phyloP scores from a whole-genome alignment of 2,888 invertebrate genomes.

The Chloromyia formosa region DNA sequence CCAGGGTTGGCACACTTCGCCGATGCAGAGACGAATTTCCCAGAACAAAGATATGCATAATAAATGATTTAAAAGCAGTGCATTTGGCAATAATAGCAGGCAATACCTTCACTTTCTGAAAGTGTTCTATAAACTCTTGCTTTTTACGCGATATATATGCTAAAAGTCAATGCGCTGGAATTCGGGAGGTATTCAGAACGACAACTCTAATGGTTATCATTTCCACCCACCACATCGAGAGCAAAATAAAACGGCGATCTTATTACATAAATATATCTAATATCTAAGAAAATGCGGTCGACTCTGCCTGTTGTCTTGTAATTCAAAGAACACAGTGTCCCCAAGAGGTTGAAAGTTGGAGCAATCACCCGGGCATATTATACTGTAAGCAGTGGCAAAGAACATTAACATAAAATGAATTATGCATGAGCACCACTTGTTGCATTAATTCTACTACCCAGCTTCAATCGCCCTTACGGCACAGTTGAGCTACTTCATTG shows the following conservation, averaged over 20 bases:
- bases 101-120: too few species aligned
- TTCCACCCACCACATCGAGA: background rate
- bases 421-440: conserved; percentile 49
- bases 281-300: conserved; percentile 27
- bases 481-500: background rate
- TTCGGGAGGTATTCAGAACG: background rate
- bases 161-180: too few species aligned
- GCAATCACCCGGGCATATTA: conserved; percentile 28
- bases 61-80: too few species aligned
- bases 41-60: too few species aligned
- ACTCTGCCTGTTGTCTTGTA: conserved; percentile 25
- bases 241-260: background rate
- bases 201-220: background rate
- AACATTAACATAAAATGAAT: conserved; percentile 49
- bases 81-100: too few species aligned
- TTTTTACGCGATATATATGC: too few species aligned
- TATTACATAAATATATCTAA: conserved; percentile 35
- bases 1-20: background rate
- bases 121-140: too few species aligned
- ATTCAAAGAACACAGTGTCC: conserved; percentile 22
- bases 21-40: background rate
- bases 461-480: conserved; percentile 18
- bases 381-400: conserved; percentile 35
- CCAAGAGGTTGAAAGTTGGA: conserved; percentile 41
- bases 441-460: conserved; percentile 49